Percentiles rank a stretch among this genome's conserved stretches.
These are phyloP conservation scores for Macroramphosus scolopax DNA, from an alignment of 2,797 vertebrate genomes.

Conservation along the genomic window DNA sequence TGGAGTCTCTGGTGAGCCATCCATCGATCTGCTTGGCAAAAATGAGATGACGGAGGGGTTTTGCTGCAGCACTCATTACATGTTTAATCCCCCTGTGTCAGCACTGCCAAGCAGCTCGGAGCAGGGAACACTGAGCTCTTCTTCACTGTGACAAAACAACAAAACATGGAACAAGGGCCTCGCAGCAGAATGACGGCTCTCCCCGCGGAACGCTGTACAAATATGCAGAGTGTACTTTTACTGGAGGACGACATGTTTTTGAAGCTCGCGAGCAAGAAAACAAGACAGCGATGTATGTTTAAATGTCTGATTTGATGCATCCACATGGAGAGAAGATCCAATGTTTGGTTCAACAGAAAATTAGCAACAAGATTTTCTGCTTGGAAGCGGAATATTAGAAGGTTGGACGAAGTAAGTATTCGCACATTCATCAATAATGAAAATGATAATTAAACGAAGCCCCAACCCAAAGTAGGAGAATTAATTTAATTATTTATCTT, in stretches of 20 bases:
- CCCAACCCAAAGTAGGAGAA: background rate
- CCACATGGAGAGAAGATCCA: too few species aligned
- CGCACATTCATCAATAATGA: too few species aligned
- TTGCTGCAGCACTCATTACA: constrained; percentile 63
- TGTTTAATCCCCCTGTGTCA: constrained; percentile 64
- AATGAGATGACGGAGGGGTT: constrained; percentile 71
- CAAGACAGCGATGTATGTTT: too few species aligned
- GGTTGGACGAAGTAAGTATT: too few species aligned
- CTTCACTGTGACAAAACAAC: constrained; percentile 54
- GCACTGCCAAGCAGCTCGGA: constrained; percentile 57
- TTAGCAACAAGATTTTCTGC: too few species aligned
- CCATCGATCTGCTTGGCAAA: constrained; percentile 50
- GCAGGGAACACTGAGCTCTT: constrained; percentile 66
- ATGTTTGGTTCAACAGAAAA: too few species aligned
- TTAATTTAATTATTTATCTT: constrained; percentile 1
- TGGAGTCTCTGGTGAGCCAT: constrained; percentile 58
- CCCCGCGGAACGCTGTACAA: too few species aligned
- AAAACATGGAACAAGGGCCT: constrained; percentile 55
- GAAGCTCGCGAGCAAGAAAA: too few species aligned
- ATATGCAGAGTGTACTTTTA: too few species aligned
- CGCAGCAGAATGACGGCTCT: constrained; percentile 8
- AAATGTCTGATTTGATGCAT: too few species aligned
- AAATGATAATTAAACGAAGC: background rate
- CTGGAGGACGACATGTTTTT: too few species aligned
- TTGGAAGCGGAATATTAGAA: too few species aligned